These are phyloP conservation scores for Agonum fuliginosum DNA, from an alignment of 2,888 invertebrate genomes.

Conservation along the genomic window DNA sequence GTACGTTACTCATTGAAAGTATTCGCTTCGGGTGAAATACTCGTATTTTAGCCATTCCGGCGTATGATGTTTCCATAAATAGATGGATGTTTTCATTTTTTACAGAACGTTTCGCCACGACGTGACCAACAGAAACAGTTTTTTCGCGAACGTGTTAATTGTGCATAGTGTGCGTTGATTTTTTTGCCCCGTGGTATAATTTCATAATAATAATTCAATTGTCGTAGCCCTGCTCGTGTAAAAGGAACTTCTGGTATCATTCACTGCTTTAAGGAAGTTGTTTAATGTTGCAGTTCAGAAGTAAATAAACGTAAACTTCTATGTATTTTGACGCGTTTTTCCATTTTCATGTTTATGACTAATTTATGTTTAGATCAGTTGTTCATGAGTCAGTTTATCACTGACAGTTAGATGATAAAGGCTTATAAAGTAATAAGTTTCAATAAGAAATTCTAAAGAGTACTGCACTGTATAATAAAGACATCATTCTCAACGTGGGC, in stretches of 20 bases:
- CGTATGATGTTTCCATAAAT: conserved; percentile 32
- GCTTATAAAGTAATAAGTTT: not conserved
- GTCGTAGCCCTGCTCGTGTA: not conserved
- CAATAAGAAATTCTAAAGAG: not conserved
- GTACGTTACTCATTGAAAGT: conserved; percentile 45
- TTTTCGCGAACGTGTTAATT: conserved; percentile 37
- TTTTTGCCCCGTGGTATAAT: not conserved
- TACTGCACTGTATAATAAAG: not conserved
- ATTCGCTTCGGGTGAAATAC: conserved; percentile 34
- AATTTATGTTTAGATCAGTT: not conserved
- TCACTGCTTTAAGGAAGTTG: conserved; percentile 8
- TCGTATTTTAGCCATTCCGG: conserved; percentile 35
- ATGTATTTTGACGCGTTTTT: conserved; percentile 1
- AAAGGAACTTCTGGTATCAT: not conserved
- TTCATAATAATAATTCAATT: conserved; percentile 24
- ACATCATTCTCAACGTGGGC: not conserved
- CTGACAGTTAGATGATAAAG: not conserved
- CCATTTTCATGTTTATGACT: conserved; percentile 7
- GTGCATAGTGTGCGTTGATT: conserved; percentile 13
- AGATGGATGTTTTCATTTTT: conserved; percentile 50
- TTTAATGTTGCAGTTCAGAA: too few species aligned
- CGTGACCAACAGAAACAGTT: not conserved
- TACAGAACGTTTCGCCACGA: conserved; percentile 2
- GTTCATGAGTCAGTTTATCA: not conserved
- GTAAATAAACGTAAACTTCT: too few species aligned